Evolutionary conservation across 2,797 vertebrate genomes (phyloP).

Genomic region (Adelosebastes latens): DNA sequence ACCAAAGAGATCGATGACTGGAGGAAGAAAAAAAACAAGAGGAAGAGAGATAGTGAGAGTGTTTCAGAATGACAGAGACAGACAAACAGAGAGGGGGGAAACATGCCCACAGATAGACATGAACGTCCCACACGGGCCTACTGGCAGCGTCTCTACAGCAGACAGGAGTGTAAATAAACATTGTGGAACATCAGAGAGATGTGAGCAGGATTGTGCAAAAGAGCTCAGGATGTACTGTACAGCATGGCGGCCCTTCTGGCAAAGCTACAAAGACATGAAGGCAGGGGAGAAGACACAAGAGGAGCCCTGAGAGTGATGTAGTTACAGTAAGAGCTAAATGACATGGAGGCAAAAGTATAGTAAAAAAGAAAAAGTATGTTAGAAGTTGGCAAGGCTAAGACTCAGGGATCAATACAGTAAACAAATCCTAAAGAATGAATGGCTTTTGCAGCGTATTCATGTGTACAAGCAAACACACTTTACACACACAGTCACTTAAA

Average conservation of each 20-base stretch:
- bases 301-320: not conserved
- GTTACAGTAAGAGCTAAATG: not conserved
- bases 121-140: conserved; percentile 42
- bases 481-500: conserved; percentile 15
- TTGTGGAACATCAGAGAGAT: conserved; percentile 61
- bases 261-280: not conserved
- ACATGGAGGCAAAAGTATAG: not conserved
- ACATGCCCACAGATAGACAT: conserved; percentile 45
- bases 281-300: not conserved
- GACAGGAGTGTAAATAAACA: conserved; percentile 67
- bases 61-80: not conserved
- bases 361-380: not conserved
- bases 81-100: not conserved
- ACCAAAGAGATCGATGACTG: not conserved
- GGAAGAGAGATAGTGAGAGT: conserved; percentile 9
- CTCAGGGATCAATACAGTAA: not conserved
- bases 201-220: conserved; percentile 32
- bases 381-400: not conserved
- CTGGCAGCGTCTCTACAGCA: conserved; percentile 43
- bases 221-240: conserved; percentile 9
- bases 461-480: conserved; percentile 1
- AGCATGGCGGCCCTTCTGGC: conserved; percentile 6
- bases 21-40: not conserved
- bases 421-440: not conserved
- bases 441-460: not conserved